Evolutionary conservation across 2,888 invertebrate genomes (phyloP), one percentile per base, ranked within the genome.

Genomic region (Eustalomyia histrio): DNA sequence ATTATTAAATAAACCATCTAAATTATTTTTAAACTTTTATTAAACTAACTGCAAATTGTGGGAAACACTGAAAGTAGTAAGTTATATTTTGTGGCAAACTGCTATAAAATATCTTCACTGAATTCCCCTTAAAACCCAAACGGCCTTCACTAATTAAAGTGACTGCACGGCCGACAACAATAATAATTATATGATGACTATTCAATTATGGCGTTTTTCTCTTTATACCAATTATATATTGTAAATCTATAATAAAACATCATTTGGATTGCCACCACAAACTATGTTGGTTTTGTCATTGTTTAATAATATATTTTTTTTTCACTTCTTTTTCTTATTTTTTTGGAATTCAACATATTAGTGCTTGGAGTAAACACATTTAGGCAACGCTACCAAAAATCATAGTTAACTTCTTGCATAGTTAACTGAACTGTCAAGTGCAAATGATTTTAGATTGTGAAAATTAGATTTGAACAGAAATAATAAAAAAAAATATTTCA

Each of bases 381-480:
- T 47, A 1, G 43, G 43, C n/a, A n/a, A 47, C 14, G 43, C 14
- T 47, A n/a, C n/a, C 2, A 47, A 39, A 10, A n/a, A 35, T 24
- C 24, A 39, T 39, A 39, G 39, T 39, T 39, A 29, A 29, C 16
- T 7, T 1, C 43, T 14, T 0, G 14, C 16, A 47, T n/a, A 47
- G 43, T 47, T n/a, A 47, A 47, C 43, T 47, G 14, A 47, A 47
- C 43, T n/a, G 43, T 47, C 43, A 47, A 47, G 43, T 47, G 43
- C 43, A 14, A 16, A 47, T n/a, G n/a, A 6, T n/a, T 47, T 47
- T 14, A 47, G 43, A 47, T 47, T n/a, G 43, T 47, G n/a, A n/a
- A 47, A 39, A 39, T 39, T 39, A 39, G 3, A 2, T 39, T 39
- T 39, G 10, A 12, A 39, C 1, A 6, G 2, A n/a, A n/a, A n/a